A percentile compares a stretch with the other conserved stretches of the same genome.
Conservation (phyloP, 2,888 invertebrate genomes). For the Drosophila tripunctata region DNA sequence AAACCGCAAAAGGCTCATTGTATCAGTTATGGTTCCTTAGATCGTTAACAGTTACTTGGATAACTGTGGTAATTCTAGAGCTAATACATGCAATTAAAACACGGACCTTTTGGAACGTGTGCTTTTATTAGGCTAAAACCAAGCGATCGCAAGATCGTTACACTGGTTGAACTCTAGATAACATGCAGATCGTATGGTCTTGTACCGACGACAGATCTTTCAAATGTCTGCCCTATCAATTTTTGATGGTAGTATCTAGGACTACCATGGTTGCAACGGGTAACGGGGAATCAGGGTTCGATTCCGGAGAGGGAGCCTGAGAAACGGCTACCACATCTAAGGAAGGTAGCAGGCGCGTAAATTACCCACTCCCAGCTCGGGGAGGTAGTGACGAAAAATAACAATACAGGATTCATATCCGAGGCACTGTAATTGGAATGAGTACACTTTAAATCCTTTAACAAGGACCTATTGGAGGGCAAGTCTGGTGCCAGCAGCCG, state of each 20-base stretch:
- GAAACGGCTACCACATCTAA: conserved; percentile 6
- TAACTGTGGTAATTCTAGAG: no score
- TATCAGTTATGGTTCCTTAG: no score
- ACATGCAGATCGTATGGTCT: conserved; percentile 64
- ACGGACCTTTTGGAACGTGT: no score
- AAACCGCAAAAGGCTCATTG: no score
- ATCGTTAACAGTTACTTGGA: no score
- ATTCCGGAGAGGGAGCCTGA: conserved; percentile 6
- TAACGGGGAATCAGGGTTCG: conserved; percentile 87
- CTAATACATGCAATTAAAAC: no score
- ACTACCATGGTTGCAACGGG: conserved; percentile 89
- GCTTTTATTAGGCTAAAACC: no score
- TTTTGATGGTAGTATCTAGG: conserved; percentile 87
- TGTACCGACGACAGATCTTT: no score
- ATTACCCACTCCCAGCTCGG: background rate
- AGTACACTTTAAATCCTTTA: no score
- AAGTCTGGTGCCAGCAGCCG: conserved; percentile 41
- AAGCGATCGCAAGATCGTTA: no score
- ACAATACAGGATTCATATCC: conserved; percentile 83
- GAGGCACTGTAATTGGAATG: conserved; percentile 55
- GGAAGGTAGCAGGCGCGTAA: background rate
- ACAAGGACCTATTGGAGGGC: conserved; percentile 22
- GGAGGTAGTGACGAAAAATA: conserved; percentile 87
- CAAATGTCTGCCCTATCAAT: conserved; percentile 88
- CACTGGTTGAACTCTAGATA: conserved; percentile 21